phyloP scores from a whole-genome alignment of 2,113 vertebrate species.

The Cnemophilus loriae region DNA sequence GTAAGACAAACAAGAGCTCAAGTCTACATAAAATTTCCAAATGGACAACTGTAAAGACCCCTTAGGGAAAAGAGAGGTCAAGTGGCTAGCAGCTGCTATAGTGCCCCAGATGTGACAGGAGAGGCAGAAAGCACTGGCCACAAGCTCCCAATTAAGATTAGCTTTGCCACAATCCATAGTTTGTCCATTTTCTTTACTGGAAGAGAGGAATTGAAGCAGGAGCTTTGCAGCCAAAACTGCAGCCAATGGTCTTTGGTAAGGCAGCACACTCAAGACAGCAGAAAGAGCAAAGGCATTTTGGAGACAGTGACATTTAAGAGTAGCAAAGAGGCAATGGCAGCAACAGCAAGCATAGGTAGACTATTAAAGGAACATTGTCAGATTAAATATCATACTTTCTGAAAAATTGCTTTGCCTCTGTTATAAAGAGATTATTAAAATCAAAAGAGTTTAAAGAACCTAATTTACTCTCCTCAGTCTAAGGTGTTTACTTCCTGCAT shows the following conservation, averaged over 20 bases:
- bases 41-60: neutral
- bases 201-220: neutral
- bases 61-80: neutral
- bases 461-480: constrained; percentile 17
- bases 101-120: neutral
- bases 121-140: neutral
- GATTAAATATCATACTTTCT: neutral
- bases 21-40: neutral
- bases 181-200: neutral
- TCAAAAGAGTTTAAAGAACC: neutral
- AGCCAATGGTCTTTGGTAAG: neutral
- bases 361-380: neutral
- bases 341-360: neutral
- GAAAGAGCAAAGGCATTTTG: neutral
- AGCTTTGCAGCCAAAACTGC: neutral
- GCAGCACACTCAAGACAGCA: neutral
- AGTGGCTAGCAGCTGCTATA: neutral
- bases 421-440: constrained; percentile 21
- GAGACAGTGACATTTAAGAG: neutral
- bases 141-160: neutral
- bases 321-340: neutral
- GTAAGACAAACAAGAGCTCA: neutral
- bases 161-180: neutral
- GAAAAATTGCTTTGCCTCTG: neutral
- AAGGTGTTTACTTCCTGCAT: constrained; percentile 11